Conservation (phyloP, 2,888 invertebrate species). For the Watsonalla cultraria region DNA sequence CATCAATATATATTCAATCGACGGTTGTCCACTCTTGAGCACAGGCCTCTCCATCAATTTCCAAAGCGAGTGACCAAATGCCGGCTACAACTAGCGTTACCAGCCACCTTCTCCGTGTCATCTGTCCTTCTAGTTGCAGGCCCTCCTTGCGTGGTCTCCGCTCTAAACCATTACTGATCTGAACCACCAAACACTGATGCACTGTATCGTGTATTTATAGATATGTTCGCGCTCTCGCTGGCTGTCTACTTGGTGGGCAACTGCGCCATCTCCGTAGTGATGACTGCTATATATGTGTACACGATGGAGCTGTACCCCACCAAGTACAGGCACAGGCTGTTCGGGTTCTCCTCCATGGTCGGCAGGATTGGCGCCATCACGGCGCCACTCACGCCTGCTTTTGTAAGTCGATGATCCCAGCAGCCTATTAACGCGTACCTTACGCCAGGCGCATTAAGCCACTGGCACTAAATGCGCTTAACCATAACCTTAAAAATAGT, state of each 20-base stretch:
- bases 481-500: too few relatives aligned
- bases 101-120: too few relatives aligned
- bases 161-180: too few relatives aligned
- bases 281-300: constrained; percentile 77
- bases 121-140: too few relatives aligned
- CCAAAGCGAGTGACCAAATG: too few relatives aligned
- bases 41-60: too few relatives aligned
- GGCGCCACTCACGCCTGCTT: constrained; percentile 80
- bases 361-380: constrained; percentile 81
- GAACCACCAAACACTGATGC: neutral
- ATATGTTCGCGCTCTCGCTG: constrained; percentile 11
- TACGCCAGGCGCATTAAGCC: too few relatives aligned
- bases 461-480: neutral
- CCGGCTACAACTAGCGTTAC: too few relatives aligned
- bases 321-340: constrained; percentile 75
- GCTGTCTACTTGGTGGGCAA: constrained; percentile 76
- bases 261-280: constrained; percentile 75
- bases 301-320: constrained; percentile 82
- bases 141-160: too few relatives aligned
- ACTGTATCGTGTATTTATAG: neutral
- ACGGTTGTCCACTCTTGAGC: too few relatives aligned
- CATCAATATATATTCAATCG: too few relatives aligned
- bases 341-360: constrained; percentile 81
- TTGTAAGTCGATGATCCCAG: constrained; percentile 46
- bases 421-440: too few relatives aligned